Conservation (phyloP, 2,113 vertebrate genomes). For the Pithys albifrons region DNA sequence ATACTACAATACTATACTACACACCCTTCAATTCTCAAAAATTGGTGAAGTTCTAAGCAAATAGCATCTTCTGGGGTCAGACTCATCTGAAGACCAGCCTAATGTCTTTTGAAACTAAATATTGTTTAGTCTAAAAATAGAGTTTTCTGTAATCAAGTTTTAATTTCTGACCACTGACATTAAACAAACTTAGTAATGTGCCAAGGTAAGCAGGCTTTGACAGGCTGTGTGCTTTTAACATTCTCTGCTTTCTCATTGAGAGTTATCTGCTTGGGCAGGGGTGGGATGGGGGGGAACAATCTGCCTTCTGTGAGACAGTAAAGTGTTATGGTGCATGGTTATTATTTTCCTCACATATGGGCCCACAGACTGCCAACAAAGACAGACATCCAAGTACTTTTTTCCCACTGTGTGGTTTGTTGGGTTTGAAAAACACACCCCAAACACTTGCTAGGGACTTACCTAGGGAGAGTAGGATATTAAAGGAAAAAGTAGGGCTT, state of each 20-base stretch:
- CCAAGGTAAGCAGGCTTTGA: neutral
- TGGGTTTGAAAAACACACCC: neutral
- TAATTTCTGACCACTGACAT: neutral
- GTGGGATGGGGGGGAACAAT: neutral
- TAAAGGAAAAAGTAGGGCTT: neutral
- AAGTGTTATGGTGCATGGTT: neutral
- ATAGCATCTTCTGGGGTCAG: neutral
- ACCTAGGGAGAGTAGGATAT: neutral
- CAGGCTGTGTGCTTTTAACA: neutral
- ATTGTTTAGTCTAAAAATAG: neutral
- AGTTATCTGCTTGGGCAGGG: neutral
- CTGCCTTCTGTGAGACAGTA: neutral
- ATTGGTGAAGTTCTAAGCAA: neutral
- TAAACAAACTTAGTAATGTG: neutral
- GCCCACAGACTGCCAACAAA: neutral
- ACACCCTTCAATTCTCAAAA: neutral
- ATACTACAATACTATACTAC: neutral
- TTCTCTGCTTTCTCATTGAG: neutral
- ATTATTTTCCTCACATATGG: neutral
- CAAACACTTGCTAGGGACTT: neutral
- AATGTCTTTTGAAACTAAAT: conserved; percentile 17
- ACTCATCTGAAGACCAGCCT: neutral
- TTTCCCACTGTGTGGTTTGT: neutral
- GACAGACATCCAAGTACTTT: neutral
- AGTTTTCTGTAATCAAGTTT: neutral